Percentiles rank a stretch among this genome's conserved stretches.
Evolutionary conservation across 2,888 invertebrate genomes (phyloP).

Genomic region (Hypolimnas misippus): DNA sequence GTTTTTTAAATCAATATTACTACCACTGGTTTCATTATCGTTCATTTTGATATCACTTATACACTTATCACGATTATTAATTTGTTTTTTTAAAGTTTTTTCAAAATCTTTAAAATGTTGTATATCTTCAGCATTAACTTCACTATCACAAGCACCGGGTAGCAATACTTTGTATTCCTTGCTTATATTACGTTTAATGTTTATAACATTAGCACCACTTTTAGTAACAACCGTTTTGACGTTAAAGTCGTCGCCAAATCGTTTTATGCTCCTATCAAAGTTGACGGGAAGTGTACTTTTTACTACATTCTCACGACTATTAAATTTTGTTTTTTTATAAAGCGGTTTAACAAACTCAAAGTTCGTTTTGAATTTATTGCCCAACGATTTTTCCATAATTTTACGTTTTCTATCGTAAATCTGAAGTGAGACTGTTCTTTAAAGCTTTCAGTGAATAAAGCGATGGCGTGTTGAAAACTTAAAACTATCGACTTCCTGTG

Average conservation of each 20-base stretch:
- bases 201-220: slow-evolving; percentile 45
- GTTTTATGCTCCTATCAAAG: slow-evolving; percentile 58
- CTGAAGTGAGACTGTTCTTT: slow-evolving; percentile 50
- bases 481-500: slow-evolving; percentile 52
- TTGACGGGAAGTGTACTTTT: slow-evolving; percentile 50
- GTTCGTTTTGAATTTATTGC: slow-evolving; percentile 63
- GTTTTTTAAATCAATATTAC: slow-evolving; percentile 12
- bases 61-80: slow-evolving; percentile 8
- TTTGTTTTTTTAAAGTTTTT: slow-evolving; percentile 15
- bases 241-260: slow-evolving; percentile 61
- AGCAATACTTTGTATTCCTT: slow-evolving; percentile 47
- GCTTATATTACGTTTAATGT: slow-evolving; percentile 46
- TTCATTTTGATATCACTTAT: slow-evolving; percentile 40
- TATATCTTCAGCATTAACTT: slow-evolving; percentile 33
- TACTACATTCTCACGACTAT: slow-evolving; percentile 49
- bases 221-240: slow-evolving; percentile 53
- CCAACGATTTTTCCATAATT: slow-evolving; percentile 45
- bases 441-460: slow-evolving; percentile 42
- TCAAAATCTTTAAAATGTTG: slow-evolving; percentile 27
- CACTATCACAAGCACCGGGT: slow-evolving; percentile 53
- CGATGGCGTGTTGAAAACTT: slow-evolving; percentile 56
- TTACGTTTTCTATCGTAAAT: slow-evolving; percentile 45
- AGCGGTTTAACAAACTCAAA: slow-evolving; percentile 67
- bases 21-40: slow-evolving; percentile 10
- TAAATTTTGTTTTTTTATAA: slow-evolving; percentile 59